Conservation (phyloP, 2,888 invertebrate genomes). For the Epirrhoe tristata region DNA sequence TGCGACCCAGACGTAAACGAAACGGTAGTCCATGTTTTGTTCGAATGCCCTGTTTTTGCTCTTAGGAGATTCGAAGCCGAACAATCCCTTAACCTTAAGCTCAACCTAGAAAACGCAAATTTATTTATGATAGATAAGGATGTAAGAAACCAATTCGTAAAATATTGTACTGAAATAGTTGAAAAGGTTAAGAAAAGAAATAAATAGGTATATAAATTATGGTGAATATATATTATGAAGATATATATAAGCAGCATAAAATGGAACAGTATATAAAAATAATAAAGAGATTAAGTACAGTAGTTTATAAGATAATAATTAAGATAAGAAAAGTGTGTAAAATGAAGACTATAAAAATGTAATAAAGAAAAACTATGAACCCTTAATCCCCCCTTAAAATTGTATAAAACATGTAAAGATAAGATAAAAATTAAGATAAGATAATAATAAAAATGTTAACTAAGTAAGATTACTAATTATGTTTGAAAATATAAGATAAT, state of each 20-base stretch:
- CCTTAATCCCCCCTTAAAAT: no score
- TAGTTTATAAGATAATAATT: no score
- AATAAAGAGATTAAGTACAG: no score
- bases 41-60: constrained; percentile 24
- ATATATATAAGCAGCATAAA: not conserved
- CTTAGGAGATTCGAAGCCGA: constrained; percentile 8
- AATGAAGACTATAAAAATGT: no score
- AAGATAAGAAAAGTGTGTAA: no score
- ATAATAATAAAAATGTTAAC: no score
- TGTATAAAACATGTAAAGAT: no score
- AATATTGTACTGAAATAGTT: not conserved
- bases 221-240: not conserved
- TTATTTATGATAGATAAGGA: not conserved
- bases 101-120: not conserved
- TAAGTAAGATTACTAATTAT: no score
- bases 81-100: constrained; percentile 22
- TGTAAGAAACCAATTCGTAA: not conserved
- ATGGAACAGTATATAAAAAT: not conserved
- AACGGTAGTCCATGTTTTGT: constrained; percentile 5
- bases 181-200: not conserved
- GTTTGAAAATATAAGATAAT: no score
- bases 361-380: no score
- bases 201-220: not conserved
- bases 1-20: constrained; percentile 28
- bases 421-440: no score